Conservation (phyloP, 2,113 vertebrate species). For the Crotalus horridus region DNA sequence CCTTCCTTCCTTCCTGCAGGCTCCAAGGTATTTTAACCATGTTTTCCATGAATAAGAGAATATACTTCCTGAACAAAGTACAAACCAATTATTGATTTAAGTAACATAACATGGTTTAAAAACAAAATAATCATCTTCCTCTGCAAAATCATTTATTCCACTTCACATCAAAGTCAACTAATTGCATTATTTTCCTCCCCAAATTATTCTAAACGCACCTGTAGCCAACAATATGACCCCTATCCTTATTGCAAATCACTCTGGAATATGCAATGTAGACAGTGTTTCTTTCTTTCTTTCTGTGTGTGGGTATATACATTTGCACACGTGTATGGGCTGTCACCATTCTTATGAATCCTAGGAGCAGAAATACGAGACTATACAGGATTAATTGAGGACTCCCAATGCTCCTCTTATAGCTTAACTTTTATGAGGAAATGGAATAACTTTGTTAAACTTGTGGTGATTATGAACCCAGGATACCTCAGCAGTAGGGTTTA, state of each 20-base stretch:
- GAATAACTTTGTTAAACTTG: background rate
- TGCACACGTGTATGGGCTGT: background rate
- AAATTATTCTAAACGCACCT: background rate
- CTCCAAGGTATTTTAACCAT: background rate
- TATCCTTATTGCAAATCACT: background rate
- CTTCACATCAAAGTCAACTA: background rate
- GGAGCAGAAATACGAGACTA: background rate
- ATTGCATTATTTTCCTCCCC: background rate
- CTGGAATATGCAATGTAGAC: background rate
- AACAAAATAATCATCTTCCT: background rate
- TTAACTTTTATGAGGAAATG: background rate
- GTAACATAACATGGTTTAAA: background rate
- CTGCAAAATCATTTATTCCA: background rate
- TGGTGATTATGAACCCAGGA: background rate
- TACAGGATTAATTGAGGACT: background rate
- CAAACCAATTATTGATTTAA: background rate
- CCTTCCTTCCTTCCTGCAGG: background rate
- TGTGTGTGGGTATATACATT: background rate
- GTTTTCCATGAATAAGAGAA: background rate
- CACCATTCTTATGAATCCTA: background rate
- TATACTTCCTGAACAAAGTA: background rate
- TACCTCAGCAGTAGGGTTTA: background rate
- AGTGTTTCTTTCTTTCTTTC: background rate
- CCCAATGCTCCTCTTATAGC: background rate
- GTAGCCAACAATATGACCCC: background rate